Evolutionary conservation across 2,113 vertebrate species (phyloP).

Genomic region (Semnopithecus entellus): DNA sequence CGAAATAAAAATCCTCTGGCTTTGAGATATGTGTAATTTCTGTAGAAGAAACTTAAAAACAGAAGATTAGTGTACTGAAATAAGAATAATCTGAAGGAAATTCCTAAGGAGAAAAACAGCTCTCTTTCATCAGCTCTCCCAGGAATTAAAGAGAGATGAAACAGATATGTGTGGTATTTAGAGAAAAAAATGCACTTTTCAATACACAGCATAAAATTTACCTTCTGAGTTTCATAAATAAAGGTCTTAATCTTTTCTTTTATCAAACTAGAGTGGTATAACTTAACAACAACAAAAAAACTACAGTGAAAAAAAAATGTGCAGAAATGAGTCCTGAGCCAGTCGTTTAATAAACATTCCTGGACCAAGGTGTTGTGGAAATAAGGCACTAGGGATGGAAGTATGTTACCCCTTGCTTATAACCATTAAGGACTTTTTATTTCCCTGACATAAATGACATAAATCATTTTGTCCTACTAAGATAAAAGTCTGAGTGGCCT

Average conservation of each 20-base stretch:
- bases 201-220: slow-evolving; percentile 29
- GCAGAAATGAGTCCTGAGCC: neutral
- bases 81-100: slow-evolving; percentile 69
- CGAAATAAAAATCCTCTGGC: slow-evolving; percentile 52
- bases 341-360: neutral
- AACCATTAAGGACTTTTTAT: slow-evolving; percentile 35
- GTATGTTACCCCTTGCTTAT: neutral
- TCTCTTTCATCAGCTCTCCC: slow-evolving; percentile 53
- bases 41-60: slow-evolving; percentile 68
- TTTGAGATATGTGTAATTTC: slow-evolving; percentile 56
- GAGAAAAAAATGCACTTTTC: neutral
- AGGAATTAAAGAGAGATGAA: slow-evolving; percentile 64
- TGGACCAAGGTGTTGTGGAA: neutral
- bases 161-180: slow-evolving; percentile 49
- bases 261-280: neutral
- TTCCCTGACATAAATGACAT: neutral
- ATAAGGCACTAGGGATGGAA: slow-evolving; percentile 22
- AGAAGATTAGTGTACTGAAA: slow-evolving; percentile 43
- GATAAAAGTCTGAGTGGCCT: neutral
- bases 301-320: neutral
- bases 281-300: neutral
- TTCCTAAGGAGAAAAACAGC: slow-evolving; percentile 53
- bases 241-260: slow-evolving; percentile 25
- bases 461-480: slow-evolving; percentile 20
- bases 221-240: slow-evolving; percentile 45